Percentiles rank a stretch among this genome's conserved stretches.
Evolutionary conservation across 2,888 invertebrate species (phyloP).

Genomic region (Cosmorhoe ocellata): DNA sequence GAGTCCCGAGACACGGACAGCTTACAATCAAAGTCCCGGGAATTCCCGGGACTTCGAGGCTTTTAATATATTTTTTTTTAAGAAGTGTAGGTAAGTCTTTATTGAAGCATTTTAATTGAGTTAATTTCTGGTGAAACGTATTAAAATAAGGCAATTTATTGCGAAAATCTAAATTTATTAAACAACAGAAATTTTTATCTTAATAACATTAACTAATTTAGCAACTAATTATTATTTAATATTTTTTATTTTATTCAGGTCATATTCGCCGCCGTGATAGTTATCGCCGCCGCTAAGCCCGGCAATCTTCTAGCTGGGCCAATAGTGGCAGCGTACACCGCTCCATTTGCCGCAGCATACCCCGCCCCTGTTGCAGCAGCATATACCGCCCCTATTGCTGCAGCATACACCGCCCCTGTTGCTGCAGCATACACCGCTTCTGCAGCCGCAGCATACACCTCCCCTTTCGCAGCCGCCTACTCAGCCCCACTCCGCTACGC

Average conservation of each 20-base stretch:
- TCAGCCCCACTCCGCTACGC: constrained; percentile 47
- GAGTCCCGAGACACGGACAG: too few relatives aligned
- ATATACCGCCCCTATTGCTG: constrained; percentile 47
- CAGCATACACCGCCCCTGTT: constrained; percentile 42
- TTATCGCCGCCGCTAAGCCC: constrained; percentile 70
- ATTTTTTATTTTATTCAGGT: constrained; percentile 47
- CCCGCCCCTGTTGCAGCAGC: constrained; percentile 27
- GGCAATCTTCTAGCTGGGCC: constrained; percentile 39
- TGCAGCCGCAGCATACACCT: constrained; percentile 44
- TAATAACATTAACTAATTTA: too few relatives aligned
- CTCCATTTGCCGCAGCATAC: constrained; percentile 44
- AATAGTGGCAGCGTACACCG: constrained; percentile 43
- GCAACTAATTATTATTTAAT: not conserved
- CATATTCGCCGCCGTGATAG: constrained; percentile 61
- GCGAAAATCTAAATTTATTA: too few relatives aligned
- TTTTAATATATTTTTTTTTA: too few relatives aligned
- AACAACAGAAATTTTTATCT: too few relatives aligned
- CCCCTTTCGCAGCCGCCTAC: constrained; percentile 48
- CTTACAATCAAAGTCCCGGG: too few relatives aligned
- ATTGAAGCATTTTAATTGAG: too few relatives aligned
- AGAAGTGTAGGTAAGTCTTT: too few relatives aligned
- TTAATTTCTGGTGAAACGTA: too few relatives aligned
- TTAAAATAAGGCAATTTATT: too few relatives aligned
- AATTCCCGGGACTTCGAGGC: too few relatives aligned
- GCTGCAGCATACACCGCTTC: constrained; percentile 45